Percentiles rank a stretch among this genome's conserved stretches.
Evolutionary conservation across 1,140 invertebrate genomes (phyloP).

Genomic region (Dinoponera quadriceps): DNA sequence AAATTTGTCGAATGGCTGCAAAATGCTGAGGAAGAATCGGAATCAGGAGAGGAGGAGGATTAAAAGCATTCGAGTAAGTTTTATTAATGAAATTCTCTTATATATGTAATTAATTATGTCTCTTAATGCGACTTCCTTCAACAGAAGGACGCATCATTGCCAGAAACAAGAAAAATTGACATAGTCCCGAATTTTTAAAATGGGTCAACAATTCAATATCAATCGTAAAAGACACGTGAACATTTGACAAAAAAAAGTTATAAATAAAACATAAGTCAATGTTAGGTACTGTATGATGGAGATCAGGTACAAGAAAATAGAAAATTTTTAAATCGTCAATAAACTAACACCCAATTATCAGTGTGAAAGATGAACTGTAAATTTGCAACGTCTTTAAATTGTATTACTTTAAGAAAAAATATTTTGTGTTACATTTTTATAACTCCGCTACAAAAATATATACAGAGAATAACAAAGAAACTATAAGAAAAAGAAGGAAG

Average conservation of each 20-base stretch:
- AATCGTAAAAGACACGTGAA: constrained; percentile 8
- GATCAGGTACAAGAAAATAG: constrained; percentile 70
- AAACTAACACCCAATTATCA: constrained; percentile 73
- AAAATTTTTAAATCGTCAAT: constrained; percentile 78
- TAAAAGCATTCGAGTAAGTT: constrained; percentile 73
- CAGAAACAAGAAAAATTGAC: constrained; percentile 75
- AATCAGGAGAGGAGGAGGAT: constrained; percentile 86
- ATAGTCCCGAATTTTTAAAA: constrained; percentile 74
- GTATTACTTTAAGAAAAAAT: constrained; percentile 84
- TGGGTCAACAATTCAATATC: constrained; percentile 65
- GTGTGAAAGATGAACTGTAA: constrained; percentile 80
- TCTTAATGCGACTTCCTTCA: constrained; percentile 52
- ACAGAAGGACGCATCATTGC: constrained; percentile 80
- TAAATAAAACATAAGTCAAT: constrained; percentile 73
- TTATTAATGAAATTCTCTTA: constrained; percentile 7
- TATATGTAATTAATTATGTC: not conserved
- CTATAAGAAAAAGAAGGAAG: constrained; percentile 67
- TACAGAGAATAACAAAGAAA: constrained; percentile 80
- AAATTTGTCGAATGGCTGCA: constrained; percentile 98
- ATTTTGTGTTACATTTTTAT: constrained; percentile 86
- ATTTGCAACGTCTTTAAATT: constrained; percentile 83
- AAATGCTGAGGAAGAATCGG: constrained; percentile 95
- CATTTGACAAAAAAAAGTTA: constrained; percentile 62
- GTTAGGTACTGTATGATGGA: constrained; percentile 67
- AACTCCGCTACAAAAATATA: constrained; percentile 82